Evolutionary conservation across 2,113 vertebrate genomes (phyloP), one percentile per base, ranked within the genome.

Genomic region (Baryphthengus martii): DNA sequence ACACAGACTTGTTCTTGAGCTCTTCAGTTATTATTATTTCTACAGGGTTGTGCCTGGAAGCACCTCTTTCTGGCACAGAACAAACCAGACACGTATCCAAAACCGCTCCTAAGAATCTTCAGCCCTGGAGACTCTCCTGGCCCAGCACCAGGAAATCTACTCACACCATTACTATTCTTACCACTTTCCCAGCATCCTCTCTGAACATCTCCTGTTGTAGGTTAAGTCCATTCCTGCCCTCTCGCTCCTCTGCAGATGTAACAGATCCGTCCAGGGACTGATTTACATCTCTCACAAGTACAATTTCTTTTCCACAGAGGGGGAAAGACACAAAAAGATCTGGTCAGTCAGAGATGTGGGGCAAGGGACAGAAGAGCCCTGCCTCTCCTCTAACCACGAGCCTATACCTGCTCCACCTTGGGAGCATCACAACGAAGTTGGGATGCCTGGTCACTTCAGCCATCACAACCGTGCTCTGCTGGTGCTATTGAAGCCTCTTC

Each of bases 401-500:
- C 35, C 49, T 24, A 24, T 8, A 65, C 25, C 26, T 0, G 0
- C 79, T 39, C 3, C 2, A 0, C 40, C 62, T 68, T 0, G 6
- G 68, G 87, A 89, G 49, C 42, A 73, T 50, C 83, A 55, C 83
- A 73, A 52, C 18, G 45, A n/a, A 82, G 70, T 7, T 26, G 81
- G 81, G 91, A 52, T 42, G 58, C 59, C 72, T 17, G 33, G 79
- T 95, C 86, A 55, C 79, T 92, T 96, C 4, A 85, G 81, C 63
- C 68, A 4, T 17, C 90, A 53, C 49, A 88, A 33, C 49, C 75
- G 72, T 47, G 62, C 76, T 91, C 52, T 49, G 63, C 74, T 70
- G 78, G 58, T 84, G 55, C 91, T 61, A 3, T 7, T 62, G 67
- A 50, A 42, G 56, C 65, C 89, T 76, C 76, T 11, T 42, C 44